A percentile compares a stretch with the other conserved stretches of the same genome.
These are phyloP conservation scores for Fulmarus glacialis DNA, from an alignment of 2,113 vertebrate species.

Conservation along the genomic window DNA sequence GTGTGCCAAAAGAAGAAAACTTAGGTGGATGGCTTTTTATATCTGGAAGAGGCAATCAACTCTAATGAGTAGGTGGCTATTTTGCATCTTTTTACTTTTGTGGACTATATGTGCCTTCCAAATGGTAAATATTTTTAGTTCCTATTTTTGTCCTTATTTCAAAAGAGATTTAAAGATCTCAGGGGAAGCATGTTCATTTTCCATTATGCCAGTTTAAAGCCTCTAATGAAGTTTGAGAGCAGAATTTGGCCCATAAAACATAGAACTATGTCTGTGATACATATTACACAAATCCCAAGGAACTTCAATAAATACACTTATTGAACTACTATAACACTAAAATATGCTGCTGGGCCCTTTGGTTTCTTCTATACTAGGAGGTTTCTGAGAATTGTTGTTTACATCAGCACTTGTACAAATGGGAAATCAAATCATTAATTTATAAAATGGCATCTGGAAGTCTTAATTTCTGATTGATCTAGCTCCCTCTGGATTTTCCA, in stretches of 20 bases:
- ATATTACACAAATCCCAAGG: neutral
- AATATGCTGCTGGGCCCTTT: conserved; percentile 13
- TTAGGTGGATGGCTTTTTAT: neutral
- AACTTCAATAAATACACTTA: conserved; percentile 50
- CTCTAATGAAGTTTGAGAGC: conserved; percentile 28
- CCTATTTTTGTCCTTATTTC: conserved; percentile 31
- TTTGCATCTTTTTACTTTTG: neutral
- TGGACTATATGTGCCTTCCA: neutral
- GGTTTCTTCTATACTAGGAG: neutral
- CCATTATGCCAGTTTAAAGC: conserved; percentile 6
- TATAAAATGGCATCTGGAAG: conserved; percentile 69
- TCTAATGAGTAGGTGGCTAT: neutral
- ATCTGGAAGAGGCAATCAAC: neutral
- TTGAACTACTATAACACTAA: conserved; percentile 44
- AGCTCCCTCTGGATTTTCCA: conserved; percentile 32
- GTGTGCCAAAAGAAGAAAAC: neutral
- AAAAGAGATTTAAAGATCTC: conserved; percentile 14
- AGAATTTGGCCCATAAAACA: conserved; percentile 38
- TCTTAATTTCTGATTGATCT: conserved; percentile 66
- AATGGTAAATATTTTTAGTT: conserved; percentile 49
- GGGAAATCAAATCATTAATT: conserved; percentile 69
- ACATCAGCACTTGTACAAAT: conserved; percentile 52
- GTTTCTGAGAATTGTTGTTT: conserved; percentile 59
- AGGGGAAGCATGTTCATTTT: conserved; percentile 27
- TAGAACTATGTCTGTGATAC: conserved; percentile 8